Evolutionary conservation across 2,888 invertebrate genomes (phyloP), one percentile per base, ranked within the genome.

Genomic region (Lasioglossum malachurum): DNA sequence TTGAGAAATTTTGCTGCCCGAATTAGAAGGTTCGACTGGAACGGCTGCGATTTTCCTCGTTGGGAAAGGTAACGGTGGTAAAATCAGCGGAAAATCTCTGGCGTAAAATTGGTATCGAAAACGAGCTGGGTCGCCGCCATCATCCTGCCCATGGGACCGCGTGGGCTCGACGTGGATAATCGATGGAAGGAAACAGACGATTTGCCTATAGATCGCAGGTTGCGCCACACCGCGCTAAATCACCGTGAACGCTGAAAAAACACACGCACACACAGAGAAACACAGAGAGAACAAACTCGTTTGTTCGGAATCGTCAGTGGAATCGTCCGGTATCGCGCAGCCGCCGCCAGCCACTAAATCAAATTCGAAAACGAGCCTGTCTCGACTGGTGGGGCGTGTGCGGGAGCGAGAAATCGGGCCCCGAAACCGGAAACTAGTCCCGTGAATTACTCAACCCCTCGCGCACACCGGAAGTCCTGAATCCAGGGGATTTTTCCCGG

Each of bases 361-460:
- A 87, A 82, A 83, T 76, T 81, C 64, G 16, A 80, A 80, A 73
- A 38, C 71, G 35, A 72, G 57, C 64, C 64, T n/a, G 60, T 31
- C 84, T 76, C 71, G 75, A 79, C 73, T 14, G 60, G 60, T n/a
- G 57, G 57, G 1, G 57, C 3, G 57, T n/a, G 57, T n/a, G 4
- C 12, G 57, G 5, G 35, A 16, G 2, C 7, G 35, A 19, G 31
- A 35, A 35, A 10, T 69, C 69, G 84, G 81, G 83, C 84, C 82
- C 79, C 75, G 83, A 75, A 84, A 84, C 60, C 38, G 38, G 67
- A 60, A 27, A 60, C 60, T 27, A 60, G 71, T 41, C 76, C 57
- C 80, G 74, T 87, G 82, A 88, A 88, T 88, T 80, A 82, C 80
- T 57, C 71, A 14, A 14, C 49, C 16, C 35, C 27, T 10, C 60